A percentile compares a stretch with the other conserved stretches of the same genome.
phyloP scores from a whole-genome alignment of 2,113 vertebrate genomes.

The Neofelis nebulosa region DNA sequence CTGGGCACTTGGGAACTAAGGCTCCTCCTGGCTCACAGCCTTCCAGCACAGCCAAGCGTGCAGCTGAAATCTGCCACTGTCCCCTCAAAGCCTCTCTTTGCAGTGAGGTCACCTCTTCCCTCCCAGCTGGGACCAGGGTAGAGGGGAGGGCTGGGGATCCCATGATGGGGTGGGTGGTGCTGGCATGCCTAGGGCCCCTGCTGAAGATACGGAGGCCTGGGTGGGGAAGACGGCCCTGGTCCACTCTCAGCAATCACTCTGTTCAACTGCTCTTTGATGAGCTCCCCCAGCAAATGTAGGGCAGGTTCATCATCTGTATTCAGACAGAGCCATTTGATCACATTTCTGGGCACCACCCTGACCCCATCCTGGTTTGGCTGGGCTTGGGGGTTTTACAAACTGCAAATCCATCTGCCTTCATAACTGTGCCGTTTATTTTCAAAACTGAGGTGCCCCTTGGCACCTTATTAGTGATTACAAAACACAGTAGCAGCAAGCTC shows the following conservation, averaged over 20 bases:
- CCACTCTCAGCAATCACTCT: constrained; percentile 68
- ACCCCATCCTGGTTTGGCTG: constrained; percentile 17
- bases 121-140: background rate
- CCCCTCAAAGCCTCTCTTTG: background rate
- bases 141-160: background rate
- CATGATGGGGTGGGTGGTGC: background rate
- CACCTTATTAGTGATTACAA: background rate
- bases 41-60: constrained; percentile 39
- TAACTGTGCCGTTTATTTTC: background rate
- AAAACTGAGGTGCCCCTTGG: background rate
- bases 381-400: background rate
- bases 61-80: constrained; percentile 56
- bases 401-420: background rate
- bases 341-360: constrained; percentile 53
- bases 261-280: constrained; percentile 78
- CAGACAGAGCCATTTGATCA: constrained; percentile 77
- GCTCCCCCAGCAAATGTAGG: constrained; percentile 79
- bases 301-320: constrained; percentile 82
- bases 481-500: background rate
- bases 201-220: background rate
- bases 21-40: constrained; percentile 19
- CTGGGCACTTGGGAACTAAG: constrained; percentile 36
- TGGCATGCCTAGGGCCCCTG: background rate
- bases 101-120: background rate
- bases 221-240: background rate